phyloP scores from a whole-genome alignment of 2,797 vertebrate genomes.

The Helarctos malayanus region DNA sequence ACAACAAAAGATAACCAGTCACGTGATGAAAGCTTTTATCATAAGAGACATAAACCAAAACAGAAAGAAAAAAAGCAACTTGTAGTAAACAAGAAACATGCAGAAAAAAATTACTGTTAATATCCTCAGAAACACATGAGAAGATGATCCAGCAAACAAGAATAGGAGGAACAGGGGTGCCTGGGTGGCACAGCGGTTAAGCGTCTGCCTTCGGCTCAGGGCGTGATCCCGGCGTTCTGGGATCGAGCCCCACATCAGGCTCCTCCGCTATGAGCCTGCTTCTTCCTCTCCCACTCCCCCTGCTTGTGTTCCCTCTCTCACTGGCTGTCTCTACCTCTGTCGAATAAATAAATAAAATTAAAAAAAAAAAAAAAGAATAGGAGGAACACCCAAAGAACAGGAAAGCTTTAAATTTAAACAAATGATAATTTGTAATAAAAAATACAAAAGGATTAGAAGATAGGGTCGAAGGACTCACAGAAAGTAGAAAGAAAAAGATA shows the following conservation, averaged over 20 bases:
- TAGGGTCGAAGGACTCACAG: conserved; percentile 29
- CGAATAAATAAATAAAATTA: too few species aligned
- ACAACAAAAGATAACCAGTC: conserved; percentile 17
- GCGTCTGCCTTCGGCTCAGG: too few species aligned
- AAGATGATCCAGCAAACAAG: background rate
- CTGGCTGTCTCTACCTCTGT: too few species aligned
- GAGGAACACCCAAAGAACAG: conserved; percentile 34
- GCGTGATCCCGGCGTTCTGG: too few species aligned
- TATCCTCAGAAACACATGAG: conserved; percentile 7
- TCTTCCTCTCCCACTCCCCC: too few species aligned
- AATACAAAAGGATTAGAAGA: background rate
- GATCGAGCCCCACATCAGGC: too few species aligned
- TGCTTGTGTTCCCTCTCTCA: too few species aligned
- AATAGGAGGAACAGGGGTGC: background rate
- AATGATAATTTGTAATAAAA: background rate
- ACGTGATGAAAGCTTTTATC: background rate
- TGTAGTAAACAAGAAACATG: background rate
- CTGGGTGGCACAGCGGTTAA: too few species aligned
- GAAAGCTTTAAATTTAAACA: conserved; percentile 32
- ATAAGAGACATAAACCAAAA: background rate
- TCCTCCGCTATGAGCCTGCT: too few species aligned
- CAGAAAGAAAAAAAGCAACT: background rate
- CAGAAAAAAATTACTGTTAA: conserved; percentile 15
- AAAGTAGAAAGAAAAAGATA: conserved; percentile 53
- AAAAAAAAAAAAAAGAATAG: too few species aligned